Evolutionary conservation across 2,797 vertebrate species (phyloP).

Genomic region (Poecilia picta): DNA sequence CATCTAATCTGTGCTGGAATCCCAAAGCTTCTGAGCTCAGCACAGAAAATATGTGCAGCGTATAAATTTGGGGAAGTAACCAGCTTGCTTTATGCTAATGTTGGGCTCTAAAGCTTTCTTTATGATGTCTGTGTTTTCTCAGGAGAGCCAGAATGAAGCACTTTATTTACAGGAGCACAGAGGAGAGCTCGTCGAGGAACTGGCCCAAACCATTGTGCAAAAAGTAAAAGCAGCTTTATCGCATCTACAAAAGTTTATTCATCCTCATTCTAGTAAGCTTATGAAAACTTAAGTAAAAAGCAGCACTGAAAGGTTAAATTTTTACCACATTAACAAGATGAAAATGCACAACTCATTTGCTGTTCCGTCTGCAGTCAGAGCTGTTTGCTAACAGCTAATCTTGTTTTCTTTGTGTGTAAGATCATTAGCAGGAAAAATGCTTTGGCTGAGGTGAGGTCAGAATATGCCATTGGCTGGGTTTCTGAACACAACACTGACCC

Average conservation of each 20-base stretch:
- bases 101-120: slow-evolving; percentile 14
- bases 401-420: slow-evolving; percentile 65
- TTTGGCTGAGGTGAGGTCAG: slow-evolving; percentile 72
- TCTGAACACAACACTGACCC: slow-evolving; percentile 63
- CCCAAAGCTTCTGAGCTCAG: slow-evolving; percentile 30
- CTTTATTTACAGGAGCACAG: slow-evolving; percentile 90
- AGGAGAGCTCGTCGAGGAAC: slow-evolving; percentile 90
- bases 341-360: neutral
- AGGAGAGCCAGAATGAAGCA: slow-evolving; percentile 93
- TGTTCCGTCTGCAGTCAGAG: neutral
- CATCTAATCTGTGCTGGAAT: slow-evolving; percentile 38
- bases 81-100: slow-evolving; percentile 21
- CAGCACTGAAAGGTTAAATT: neutral
- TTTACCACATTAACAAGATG: neutral
- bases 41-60: slow-evolving; percentile 24
- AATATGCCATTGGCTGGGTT: slow-evolving; percentile 78
- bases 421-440: slow-evolving; percentile 88
- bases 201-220: slow-evolving; percentile 91
- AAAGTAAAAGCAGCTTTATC: slow-evolving; percentile 79
- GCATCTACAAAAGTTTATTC: neutral
- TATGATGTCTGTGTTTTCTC: slow-evolving; percentile 39
- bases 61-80: slow-evolving; percentile 38
- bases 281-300: neutral
- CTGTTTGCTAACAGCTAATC: slow-evolving; percentile 1
- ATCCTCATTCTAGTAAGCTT: neutral